Conservation (phyloP, 2,888 invertebrate species). For the Dysmachus trigonus region DNA sequence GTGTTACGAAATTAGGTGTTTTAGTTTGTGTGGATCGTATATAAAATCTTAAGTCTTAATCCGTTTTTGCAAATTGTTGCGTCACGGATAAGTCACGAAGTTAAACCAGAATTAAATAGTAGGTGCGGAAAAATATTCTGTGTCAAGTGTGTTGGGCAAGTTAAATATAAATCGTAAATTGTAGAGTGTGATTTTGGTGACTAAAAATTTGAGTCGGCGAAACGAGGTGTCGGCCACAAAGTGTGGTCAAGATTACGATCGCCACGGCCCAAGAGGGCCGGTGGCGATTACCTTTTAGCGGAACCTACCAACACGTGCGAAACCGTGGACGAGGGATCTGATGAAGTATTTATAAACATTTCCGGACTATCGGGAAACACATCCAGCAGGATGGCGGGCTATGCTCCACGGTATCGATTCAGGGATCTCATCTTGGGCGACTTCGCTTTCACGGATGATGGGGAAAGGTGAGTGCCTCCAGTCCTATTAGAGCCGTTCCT, state of each 20-base stretch:
- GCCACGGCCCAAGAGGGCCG: constrained; percentile 65
- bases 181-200: not conserved
- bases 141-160: not conserved
- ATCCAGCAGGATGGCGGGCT: constrained; percentile 43
- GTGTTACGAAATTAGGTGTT: not conserved
- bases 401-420: constrained; percentile 76
- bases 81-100: not conserved
- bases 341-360: constrained; percentile 61
- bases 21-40: not conserved
- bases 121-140: not conserved
- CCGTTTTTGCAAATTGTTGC: not conserved
- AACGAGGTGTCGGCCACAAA: constrained; percentile 54
- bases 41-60: no score
- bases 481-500: no score
- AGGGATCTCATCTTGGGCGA: constrained; percentile 81
- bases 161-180: no score
- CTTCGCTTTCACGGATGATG: constrained; percentile 79
- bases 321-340: constrained; percentile 52
- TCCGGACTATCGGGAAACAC: constrained; percentile 56
- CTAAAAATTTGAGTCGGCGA: not conserved
- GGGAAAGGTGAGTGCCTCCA: constrained; percentile 73
- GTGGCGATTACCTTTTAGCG: constrained; percentile 62
- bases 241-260: constrained; percentile 63
- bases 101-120: not conserved
- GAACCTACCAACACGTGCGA: constrained; percentile 56